Percentiles rank a stretch among this genome's conserved stretches.
Evolutionary conservation across 2,113 vertebrate genomes (phyloP).

Genomic region (Cepphus grylle): DNA sequence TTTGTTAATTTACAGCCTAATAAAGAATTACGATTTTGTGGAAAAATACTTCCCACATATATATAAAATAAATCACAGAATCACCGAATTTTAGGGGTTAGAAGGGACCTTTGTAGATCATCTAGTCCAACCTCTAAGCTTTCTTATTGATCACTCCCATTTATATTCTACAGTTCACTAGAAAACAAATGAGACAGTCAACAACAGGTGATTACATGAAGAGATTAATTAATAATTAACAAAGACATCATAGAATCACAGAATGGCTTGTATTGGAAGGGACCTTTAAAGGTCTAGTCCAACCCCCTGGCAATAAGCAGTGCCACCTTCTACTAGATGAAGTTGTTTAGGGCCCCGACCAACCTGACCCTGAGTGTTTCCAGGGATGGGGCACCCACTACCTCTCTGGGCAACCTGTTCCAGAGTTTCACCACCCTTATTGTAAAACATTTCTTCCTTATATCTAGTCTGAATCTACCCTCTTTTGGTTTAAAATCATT

Average conservation of each 20-base stretch:
- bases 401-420: neutral
- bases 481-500: neutral
- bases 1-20: neutral
- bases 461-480: neutral
- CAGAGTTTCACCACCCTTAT: neutral
- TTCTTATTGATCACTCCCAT: neutral
- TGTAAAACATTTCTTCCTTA: neutral
- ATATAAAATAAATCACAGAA: neutral
- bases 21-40: neutral
- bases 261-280: neutral
- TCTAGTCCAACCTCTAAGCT: neutral
- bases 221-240: neutral
- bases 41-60: neutral
- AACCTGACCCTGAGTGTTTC: neutral
- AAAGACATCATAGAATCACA: neutral
- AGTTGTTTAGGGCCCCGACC: neutral
- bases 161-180: neutral
- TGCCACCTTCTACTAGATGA: neutral
- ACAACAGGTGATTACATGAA: neutral
- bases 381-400: neutral
- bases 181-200: neutral
- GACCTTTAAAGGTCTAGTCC: neutral
- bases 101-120: neutral
- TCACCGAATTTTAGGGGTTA: neutral
- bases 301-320: neutral